Conservation (phyloP, 2,797 vertebrate species). For the Halcyon badia region DNA sequence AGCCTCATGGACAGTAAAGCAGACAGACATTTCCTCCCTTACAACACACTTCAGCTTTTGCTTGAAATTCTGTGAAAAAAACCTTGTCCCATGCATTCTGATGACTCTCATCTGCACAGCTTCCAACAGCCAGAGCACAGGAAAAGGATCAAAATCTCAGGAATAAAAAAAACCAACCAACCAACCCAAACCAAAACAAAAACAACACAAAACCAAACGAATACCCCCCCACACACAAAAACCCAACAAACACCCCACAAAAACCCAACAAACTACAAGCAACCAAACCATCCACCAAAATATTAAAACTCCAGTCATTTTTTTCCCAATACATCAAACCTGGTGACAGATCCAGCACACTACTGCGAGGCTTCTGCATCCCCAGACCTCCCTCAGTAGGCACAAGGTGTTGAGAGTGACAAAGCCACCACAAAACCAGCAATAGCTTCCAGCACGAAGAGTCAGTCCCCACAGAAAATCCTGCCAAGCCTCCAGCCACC, state of each 20-base stretch:
- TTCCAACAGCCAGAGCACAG: not conserved
- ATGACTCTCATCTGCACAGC: not conserved
- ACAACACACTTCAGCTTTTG: not conserved
- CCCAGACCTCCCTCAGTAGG: rapidly evolving
- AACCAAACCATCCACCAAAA: too few relatives aligned
- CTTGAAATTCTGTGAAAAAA: not conserved
- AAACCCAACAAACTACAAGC: too few relatives aligned
- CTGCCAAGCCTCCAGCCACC: rapidly evolving
- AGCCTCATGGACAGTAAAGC: not conserved
- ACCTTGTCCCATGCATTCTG: not conserved
- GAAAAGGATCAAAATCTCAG: not conserved
- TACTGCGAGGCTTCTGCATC: not conserved
- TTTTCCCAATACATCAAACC: not conserved
- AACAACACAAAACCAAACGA: too few relatives aligned
- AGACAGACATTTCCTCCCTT: not conserved
- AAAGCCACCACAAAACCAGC: not conserved
- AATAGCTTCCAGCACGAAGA: rapidly evolving
- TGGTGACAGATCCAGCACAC: not conserved
- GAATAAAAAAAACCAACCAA: not conserved
- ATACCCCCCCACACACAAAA: too few relatives aligned
- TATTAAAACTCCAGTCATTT: rapidly evolving
- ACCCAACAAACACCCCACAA: too few relatives aligned
- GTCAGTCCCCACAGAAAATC: rapidly evolving
- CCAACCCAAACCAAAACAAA: too few relatives aligned
- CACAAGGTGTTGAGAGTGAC: rapidly evolving